These are phyloP conservation scores for Leptobrachium leishanense DNA, from an alignment of 2,113 vertebrate genomes.

Conservation along the genomic window DNA sequence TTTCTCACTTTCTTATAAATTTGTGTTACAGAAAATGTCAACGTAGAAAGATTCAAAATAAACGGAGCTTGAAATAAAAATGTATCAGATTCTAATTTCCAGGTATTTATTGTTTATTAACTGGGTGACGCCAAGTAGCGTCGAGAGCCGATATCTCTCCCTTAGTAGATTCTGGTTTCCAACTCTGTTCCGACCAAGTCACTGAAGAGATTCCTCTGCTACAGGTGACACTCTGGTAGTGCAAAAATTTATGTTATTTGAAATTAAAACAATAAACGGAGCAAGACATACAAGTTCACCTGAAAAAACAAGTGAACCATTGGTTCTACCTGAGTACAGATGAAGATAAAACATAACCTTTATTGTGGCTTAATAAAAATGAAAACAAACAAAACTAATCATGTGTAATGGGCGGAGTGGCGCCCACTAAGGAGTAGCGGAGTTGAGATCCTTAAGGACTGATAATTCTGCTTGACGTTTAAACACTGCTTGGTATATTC, in stretches of 20 bases:
- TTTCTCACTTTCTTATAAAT: constrained; percentile 49
- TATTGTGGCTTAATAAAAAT: too few relatives aligned
- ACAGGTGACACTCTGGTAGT: neutral
- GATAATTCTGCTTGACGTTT: too few relatives aligned
- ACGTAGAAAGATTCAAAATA: constrained; percentile 10
- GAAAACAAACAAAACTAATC: too few relatives aligned
- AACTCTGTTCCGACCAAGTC: neutral
- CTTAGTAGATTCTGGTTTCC: neutral
- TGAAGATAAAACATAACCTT: too few relatives aligned
- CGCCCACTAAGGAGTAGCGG: too few relatives aligned
- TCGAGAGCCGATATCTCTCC: neutral
- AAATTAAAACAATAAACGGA: neutral
- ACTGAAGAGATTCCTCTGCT: constrained; percentile 6
- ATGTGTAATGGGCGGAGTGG: too few relatives aligned
- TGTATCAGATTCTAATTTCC: neutral
- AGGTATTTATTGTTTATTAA: neutral
- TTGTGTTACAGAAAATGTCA: constrained; percentile 46
- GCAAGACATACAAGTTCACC: too few relatives aligned
- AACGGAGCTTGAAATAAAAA: constrained; percentile 19
- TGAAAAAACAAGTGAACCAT: too few relatives aligned
- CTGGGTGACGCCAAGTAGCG: too few relatives aligned
- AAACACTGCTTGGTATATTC: too few relatives aligned
- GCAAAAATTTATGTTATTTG: neutral
- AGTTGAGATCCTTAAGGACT: too few relatives aligned
- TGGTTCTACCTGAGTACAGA: too few relatives aligned